Base-by-base conservation (phyloP, 30 jellyfish, hydroid and myxozoan genomes). In the Haliclystus octoradiatus region DNA sequence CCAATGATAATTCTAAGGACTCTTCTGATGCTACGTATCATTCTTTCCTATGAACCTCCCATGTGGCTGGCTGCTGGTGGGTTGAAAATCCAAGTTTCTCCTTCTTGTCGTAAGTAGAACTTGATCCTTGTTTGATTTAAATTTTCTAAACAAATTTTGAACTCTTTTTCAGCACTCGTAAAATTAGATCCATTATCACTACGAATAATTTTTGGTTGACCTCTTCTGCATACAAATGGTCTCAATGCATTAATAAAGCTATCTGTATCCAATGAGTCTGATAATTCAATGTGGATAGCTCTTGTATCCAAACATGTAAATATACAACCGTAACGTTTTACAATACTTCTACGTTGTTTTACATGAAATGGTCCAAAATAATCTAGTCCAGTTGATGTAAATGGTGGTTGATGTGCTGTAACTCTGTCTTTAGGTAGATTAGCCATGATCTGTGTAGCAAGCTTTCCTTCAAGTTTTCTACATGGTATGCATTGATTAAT, bases 1-100 rank as follows among this genome's bases (percentile, higher is more conserved):
- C 49, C 51, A 19, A 80, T 28, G 0, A 80, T 2, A 0, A 76
- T 70, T 2, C 30, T 33, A 51, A 72, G 63, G 23, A 65, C 53
- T 63, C 53, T 71, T 52, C 85, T 61, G 28, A 79, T 63, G 24
- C 77, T 30, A n/a, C 84, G 72, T 0, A 79, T 79, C 23, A 62
- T 26, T 4, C 84, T 64, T 40, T 79, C 93, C 84, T 74, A 79
- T 0, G 64, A 84, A 12, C 93, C 93, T 15, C 78, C 93, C 79
- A 66, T 70, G 33, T 79, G 84, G 0, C 72, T 50, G 2, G 84
- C 73, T 2, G 64, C 61, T 34, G 93, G 93, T 3, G 93, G 93
- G 63, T 71, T 61, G 50, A 70, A 70, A 0, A 25, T 40, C 93
- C 93, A 79, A 1, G 27, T 51, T 27, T 65, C 32, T 12, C 52